These are phyloP conservation scores for Arvicanthis niloticus DNA, from an alignment of 2,113 vertebrate species.

Conservation along the genomic window DNA sequence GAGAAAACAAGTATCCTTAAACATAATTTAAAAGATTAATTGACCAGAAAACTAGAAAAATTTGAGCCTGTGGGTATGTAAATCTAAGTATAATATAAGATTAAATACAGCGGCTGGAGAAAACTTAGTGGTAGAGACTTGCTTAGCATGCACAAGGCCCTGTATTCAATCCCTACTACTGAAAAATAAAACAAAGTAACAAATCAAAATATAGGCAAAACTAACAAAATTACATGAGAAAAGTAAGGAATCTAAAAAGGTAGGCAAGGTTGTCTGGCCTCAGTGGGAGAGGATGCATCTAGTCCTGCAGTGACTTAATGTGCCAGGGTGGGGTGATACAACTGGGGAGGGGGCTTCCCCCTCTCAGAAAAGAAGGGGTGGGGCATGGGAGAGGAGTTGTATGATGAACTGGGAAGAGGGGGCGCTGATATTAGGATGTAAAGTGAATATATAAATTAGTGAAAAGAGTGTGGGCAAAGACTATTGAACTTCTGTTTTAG, in stretches of 20 bases:
- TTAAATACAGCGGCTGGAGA: neutral
- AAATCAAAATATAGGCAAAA: neutral
- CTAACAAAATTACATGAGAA: neutral
- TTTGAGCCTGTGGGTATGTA: neutral
- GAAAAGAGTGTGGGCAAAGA: neutral
- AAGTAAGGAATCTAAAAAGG: neutral
- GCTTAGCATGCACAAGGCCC: too few species aligned
- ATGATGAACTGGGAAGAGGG: too few species aligned
- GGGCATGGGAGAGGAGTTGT: too few species aligned
- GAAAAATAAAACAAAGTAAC: neutral
- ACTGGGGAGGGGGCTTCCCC: too few species aligned
- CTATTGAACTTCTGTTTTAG: neutral
- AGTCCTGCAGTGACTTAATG: too few species aligned
- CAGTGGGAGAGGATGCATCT: too few species aligned
- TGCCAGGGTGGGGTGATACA: too few species aligned
- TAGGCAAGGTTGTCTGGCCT: too few species aligned
- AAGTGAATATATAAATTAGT: too few species aligned
- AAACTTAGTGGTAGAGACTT: neutral
- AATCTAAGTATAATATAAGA: neutral
- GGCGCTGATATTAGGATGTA: too few species aligned
- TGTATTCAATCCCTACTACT: neutral
- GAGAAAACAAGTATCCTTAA: neutral
- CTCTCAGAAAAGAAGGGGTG: too few species aligned
- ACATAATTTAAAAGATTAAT: neutral
- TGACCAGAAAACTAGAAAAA: constrained; percentile 15